Base-by-base conservation (phyloP, 2,113 vertebrate genomes). In the Clinocottus analis region DNA sequence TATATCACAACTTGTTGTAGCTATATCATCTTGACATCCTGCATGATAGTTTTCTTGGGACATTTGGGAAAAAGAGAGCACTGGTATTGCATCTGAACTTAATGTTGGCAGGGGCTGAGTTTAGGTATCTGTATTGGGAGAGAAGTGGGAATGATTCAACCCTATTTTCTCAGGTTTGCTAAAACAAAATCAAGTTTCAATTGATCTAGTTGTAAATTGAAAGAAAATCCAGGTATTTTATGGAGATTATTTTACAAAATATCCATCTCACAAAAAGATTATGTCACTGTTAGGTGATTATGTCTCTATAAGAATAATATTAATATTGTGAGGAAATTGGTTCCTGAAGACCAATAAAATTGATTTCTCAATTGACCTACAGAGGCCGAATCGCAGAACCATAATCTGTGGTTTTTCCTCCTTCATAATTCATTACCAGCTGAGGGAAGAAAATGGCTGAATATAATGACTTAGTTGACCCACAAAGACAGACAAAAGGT, bases 391-490 rank as follows among this genome's bases (percentile, higher is more conserved):
- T 49, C 23, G 12, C 23, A 37, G 27, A 12, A 3, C 9, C 7
- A n/a, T 61, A 70, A 75, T 72, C 35, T 76, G 35, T 51, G 74
- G 33, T 74, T 77, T 55, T 70, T 39, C 31, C 19, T 10, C 0
- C 61, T 39, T 75, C 37, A 35, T 62, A 60, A 72, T 75, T 82
- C 39, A 69, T 25, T 27, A 64, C 13, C 62, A 74, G 39, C 69
- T 35, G 47, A 56, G 76, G 70, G 39, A 41, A 4, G 66, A 49
- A 51, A 29, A 41, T 10, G 16, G n/a, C 6, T 47, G 31, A 4
- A n/a, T 51, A 17, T 67, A 79, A 78, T 68, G 33, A 72, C 39
- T 27, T n/a, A 45, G 12, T 41, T 69, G 79, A 75, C 55, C 72
- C 16, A 19, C 21, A 27, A 7, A n/a, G 33, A 75, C 10, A 8